phyloP scores from a whole-genome alignment of 2,797 vertebrate genomes.

The Tenualosa ilisha region DNA sequence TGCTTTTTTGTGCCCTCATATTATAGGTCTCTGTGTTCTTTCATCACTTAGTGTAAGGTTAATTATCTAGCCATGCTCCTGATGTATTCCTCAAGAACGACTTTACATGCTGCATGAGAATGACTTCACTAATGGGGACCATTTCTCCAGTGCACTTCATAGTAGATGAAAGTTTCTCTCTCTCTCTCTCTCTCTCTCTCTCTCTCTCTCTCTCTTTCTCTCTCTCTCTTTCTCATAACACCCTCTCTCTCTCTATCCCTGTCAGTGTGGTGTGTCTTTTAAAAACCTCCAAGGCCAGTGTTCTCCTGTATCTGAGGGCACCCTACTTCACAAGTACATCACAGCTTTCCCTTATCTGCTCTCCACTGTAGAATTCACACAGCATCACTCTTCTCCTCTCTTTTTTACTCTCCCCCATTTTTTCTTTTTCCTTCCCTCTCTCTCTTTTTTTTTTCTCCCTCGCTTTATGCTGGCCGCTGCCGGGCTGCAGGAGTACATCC shows the following conservation, averaged over 20 bases:
- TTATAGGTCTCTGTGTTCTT: background rate
- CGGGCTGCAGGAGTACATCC: constrained; percentile 94
- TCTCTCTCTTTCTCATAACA: too few species aligned
- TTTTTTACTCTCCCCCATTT: constrained; percentile 7
- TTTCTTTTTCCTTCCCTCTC: constrained; percentile 7
- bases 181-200: background rate
- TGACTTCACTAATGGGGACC: constrained; percentile 18
- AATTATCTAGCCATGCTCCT: constrained; percentile 22
- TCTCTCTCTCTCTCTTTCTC: background rate
- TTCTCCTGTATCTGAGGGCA: background rate
- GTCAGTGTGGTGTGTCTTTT: background rate
- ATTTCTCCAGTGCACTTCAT: constrained; percentile 26
- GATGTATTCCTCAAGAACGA: constrained; percentile 13
- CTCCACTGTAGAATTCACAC: background rate
- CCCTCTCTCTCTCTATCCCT: constrained; percentile 1
- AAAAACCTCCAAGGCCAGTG: background rate
- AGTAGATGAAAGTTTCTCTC: background rate
- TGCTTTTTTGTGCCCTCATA: too few species aligned
- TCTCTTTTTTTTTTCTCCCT: constrained; percentile 25
- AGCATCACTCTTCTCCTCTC: background rate
- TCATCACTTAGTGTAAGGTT: constrained; percentile 27
- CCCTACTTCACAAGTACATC: background rate
- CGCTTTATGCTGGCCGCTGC: constrained; percentile 61
- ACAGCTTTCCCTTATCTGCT: background rate
- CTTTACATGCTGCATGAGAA: constrained; percentile 7